Base-by-base conservation (phyloP, 2,113 vertebrate species). In the Chelonoidis abingdonii region DNA sequence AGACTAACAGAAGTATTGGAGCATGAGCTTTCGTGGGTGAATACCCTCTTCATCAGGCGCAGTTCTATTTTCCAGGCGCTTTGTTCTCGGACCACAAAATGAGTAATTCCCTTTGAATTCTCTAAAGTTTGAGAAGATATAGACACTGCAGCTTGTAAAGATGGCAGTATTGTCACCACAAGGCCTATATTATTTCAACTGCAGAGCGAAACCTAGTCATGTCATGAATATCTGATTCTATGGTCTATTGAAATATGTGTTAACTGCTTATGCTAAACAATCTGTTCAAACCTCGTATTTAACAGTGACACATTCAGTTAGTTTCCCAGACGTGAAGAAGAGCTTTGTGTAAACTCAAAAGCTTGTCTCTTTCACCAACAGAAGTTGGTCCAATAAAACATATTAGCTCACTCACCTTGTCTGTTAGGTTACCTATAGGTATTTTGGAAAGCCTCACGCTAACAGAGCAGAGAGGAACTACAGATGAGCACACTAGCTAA, bases 141-240 rank as follows among this genome's bases (percentile, higher is more conserved):
- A 3, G 82, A 2, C 52, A 86, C 7, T 1, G 49, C 88, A 41
- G 29, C 57, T 89, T 83, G 69, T 57, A 85, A 85, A 88, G 84
- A 76, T 57, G 59, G 56, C 50, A 95, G 87, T n/a, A 92, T 19
- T 31, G 2, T 87, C 52, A 89, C 84, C 1, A 92, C 59, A 96
- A 80, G 7, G 56, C n/a, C 50, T 78, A 78, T 76, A 52, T 80
- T 88, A 79, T 92, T 88, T 90, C 91, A 85, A 57, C 54, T 65
- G 41, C 9, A 47, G 57, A 35, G 56, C 17, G 52, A 80, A 92
- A 44, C 29, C 62, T 29, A 75, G n/a, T 87, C 38, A 10, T 29
- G 44, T 35, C 85, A 85, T 90, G 44, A 59, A 59, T 94, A 35
- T 57, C 89, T 86, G 88, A 88, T 93, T 91, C 72, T 31, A 59